Evolutionary conservation across 1,140 invertebrate species (phyloP), one percentile per base, ranked within the genome.

Genomic region (Helicorthomorpha holstii): DNA sequence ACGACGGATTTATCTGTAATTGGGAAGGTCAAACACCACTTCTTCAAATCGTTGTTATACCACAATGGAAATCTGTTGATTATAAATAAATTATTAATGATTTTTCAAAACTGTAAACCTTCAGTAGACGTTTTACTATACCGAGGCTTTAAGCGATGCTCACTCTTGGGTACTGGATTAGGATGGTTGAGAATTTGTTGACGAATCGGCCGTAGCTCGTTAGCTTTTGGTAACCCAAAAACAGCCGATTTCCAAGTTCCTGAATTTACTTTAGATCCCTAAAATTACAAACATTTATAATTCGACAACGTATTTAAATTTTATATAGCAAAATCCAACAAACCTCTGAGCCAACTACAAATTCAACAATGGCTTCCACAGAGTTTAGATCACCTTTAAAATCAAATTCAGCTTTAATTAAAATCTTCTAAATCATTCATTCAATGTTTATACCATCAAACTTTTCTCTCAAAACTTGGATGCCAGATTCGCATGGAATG

Each of bases 401-500:
- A 54, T 41, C 51, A 43, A 53, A 46, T 47, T 42, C 0, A 46
- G n/a, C 16, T 46, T 44, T 52, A 27, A 26, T 48, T 27, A 49
- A 49, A 26, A 48, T 19, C 46, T 48, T 51, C 26, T n/a, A 19
- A 10, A 10, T 24, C 12, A 12, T 46, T 46, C 34, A 34, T 48
- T 27, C 27, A 21, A 51, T 29, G 24, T n/a, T 16, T 47, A 66
- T 62, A 71, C 83, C 85, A 54, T 74, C 65, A 62, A 87, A 89
- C 55, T 85, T 72, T 55, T 85, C 63, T 59, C 83, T 73, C 2
- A 85, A 64, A 61, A 75, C 88, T 12, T 81, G 62, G 1, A 83
- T 64, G 3, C 92, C 92, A 63, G 91, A 69, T 63, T 97, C 92
- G 43, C 76, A 74, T 2, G 91, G 90, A 58, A 97, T 82, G 51